phyloP scores from a whole-genome alignment of 2,888 invertebrate genomes.

The Thecophora atra region DNA sequence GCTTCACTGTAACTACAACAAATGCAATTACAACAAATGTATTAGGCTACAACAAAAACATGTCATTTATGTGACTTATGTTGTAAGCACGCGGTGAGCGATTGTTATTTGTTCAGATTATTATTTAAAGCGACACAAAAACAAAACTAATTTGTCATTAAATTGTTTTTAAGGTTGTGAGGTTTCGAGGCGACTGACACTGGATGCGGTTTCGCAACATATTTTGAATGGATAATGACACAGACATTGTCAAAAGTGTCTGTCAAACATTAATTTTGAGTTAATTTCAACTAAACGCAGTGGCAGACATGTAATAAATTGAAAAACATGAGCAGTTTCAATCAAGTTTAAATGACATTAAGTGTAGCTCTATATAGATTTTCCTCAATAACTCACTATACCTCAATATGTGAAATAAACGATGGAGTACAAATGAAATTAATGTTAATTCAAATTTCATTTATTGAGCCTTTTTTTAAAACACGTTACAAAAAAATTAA shows the following conservation, averaged over 20 bases:
- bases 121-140: no score
- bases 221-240: background rate
- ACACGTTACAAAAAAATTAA: no score
- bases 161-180: constrained; percentile 23
- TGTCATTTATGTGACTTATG: background rate
- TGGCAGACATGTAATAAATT: background rate
- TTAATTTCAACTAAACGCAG: constrained; percentile 1
- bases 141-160: no score
- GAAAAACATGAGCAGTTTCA: background rate
- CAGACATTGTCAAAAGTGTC: background rate
- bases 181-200: constrained; percentile 3
- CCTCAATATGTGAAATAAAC: no score
- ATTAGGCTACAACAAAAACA: no score
- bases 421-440: no score
- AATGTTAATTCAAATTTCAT: no score
- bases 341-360: no score
- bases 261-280: background rate
- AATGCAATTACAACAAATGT: background rate
- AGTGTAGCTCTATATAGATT: no score
- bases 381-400: no score
- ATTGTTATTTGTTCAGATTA: background rate
- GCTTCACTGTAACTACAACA: background rate
- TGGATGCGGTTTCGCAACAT: constrained; percentile 14
- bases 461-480: no score
- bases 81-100: background rate